phyloP scores from a whole-genome alignment of 2,797 vertebrate species.

The Macropus fuliginosus region DNA sequence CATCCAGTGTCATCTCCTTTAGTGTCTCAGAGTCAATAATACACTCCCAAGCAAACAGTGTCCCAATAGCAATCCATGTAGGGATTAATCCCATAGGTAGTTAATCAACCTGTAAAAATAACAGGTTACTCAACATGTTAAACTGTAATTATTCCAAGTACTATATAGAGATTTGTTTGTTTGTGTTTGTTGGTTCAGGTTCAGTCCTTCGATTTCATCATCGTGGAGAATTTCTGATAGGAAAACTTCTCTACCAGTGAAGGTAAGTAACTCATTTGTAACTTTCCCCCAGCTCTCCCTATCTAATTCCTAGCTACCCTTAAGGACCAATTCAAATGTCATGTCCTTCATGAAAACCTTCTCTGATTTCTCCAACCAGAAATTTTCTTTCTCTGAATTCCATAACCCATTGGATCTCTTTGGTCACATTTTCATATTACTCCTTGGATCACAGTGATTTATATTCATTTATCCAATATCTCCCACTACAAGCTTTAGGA shows the following conservation, averaged over 20 bases:
- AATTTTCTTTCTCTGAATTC: background rate
- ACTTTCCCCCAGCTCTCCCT: background rate
- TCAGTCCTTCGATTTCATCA: background rate
- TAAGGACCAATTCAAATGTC: background rate
- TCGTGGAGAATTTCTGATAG: background rate
- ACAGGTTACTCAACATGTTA: background rate
- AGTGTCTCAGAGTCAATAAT: background rate
- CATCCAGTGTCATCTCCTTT: background rate
- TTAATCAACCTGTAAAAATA: background rate
- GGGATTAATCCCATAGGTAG: background rate
- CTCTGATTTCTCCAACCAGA: background rate
- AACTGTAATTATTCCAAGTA: background rate
- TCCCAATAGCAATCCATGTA: background rate
- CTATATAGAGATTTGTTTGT: background rate
- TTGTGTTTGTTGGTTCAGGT: background rate
- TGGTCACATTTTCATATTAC: background rate
- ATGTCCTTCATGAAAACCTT: background rate
- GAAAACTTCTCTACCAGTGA: background rate
- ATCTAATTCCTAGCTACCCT: background rate
- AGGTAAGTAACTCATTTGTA: background rate
- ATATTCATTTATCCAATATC: background rate
- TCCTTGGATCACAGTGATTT: background rate
- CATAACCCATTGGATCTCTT: background rate
- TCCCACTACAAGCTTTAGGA: background rate
- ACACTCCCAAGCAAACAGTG: background rate